Evolutionary conservation across 1,140 invertebrate genomes (phyloP).

Genomic region (Macrotrachela quadricornifera): DNA sequence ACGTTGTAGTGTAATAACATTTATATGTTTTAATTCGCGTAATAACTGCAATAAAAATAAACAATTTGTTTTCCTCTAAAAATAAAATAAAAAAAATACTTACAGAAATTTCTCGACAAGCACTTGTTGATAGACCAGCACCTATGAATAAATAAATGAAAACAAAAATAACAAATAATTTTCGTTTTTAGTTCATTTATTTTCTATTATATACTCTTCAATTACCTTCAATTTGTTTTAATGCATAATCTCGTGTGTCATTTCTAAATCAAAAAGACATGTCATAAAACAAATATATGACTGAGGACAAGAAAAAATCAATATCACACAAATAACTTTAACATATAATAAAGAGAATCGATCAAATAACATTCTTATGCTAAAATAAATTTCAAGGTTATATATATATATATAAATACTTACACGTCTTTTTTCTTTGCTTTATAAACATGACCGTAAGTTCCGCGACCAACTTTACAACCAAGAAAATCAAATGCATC

Average conservation of each 20-base stretch:
- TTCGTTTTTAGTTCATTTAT: too few species aligned
- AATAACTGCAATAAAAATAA: conserved; percentile 47
- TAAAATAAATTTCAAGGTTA: too few species aligned
- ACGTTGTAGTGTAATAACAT: conserved; percentile 81
- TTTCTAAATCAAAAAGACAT: conserved; percentile 25
- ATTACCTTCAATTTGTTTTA: conserved; percentile 99
- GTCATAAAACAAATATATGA: neutral
- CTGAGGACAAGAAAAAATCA: neutral
- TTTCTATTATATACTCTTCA: too few species aligned
- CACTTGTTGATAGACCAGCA: conserved; percentile 94
- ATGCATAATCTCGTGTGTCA: conserved; percentile 65
- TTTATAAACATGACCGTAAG: conserved; percentile 97
- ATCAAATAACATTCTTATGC: conserved; percentile 11
- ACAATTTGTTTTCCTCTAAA: neutral
- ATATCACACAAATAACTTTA: neutral
- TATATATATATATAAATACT: too few species aligned
- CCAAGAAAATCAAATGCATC: conserved; percentile 96
- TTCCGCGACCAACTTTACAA: conserved; percentile 93
- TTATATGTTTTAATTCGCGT: conserved; percentile 88
- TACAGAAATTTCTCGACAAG: conserved; percentile 93
- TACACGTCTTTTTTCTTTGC: conserved; percentile 59
- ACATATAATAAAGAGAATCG: neutral
- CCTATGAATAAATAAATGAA: too few species aligned
- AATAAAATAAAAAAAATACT: conserved; percentile 27
- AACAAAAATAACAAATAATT: too few species aligned